Percentiles rank a stretch among this genome's conserved stretches.
Conservation (phyloP, 1,140 invertebrate species). For the Metopolophium dirhodum region DNA sequence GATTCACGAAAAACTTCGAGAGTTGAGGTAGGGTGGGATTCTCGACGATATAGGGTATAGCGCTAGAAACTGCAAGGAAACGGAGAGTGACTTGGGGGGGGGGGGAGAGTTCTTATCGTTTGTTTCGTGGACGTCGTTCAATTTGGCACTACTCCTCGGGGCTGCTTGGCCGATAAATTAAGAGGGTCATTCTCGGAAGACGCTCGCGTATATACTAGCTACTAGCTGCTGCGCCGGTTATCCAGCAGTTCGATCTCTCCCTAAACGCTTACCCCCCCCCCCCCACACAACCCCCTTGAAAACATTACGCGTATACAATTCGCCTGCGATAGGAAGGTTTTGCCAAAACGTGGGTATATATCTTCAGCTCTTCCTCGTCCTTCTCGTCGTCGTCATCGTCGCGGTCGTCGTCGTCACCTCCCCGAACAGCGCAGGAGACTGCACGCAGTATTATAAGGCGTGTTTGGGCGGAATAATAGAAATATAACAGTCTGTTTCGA, state of each 20-base stretch:
- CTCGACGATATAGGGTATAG: not conserved
- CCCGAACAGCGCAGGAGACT: not conserved
- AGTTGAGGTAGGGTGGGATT: no score
- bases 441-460: not conserved
- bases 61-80: not conserved
- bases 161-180: conserved; percentile 29
- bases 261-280: no score
- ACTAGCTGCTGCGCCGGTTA: not conserved
- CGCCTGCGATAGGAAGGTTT: not conserved
- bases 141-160: conserved; percentile 38
- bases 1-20: no score
- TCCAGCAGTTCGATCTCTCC: conserved; percentile 15
- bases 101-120: conserved; percentile 2
- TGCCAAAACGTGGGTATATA: conserved; percentile 10
- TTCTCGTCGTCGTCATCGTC: not conserved
- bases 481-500: not conserved
- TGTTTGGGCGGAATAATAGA: not conserved
- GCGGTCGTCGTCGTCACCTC: no score
- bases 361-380: not conserved
- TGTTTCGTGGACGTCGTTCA: conserved; percentile 34
- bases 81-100: not conserved
- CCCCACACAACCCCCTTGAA: not conserved
- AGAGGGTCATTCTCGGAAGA: conserved; percentile 35
- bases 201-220: not conserved
- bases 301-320: not conserved